phyloP scores from a whole-genome alignment of 2,888 invertebrate genomes.

The Rhyacophila evoluta region DNA sequence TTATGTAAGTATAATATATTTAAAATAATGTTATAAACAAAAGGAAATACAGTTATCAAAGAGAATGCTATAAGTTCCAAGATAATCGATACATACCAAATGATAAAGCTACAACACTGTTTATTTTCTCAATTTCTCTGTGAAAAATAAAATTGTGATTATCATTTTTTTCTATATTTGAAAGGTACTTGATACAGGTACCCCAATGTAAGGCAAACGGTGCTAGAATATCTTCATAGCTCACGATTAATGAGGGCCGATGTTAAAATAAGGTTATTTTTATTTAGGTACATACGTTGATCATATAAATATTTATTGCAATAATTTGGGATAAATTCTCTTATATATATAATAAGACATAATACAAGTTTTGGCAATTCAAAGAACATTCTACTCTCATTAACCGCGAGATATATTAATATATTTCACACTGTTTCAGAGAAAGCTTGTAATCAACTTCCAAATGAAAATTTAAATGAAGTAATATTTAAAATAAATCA shows the following conservation, averaged over 20 bases:
- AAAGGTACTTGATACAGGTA: constrained; percentile 68
- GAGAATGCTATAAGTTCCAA: constrained; percentile 28
- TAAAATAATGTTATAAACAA: not conserved
- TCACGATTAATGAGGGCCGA: constrained; percentile 34
- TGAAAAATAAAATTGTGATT: constrained; percentile 54
- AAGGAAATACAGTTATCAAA: not conserved
- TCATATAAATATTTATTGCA: not conserved
- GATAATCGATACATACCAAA: constrained; percentile 43
- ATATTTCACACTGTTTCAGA: constrained; percentile 51
- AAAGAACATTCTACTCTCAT: constrained; percentile 5
- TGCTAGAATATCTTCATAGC: constrained; percentile 50
- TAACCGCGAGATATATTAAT: constrained; percentile 38
- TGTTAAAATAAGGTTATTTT: not conserved
- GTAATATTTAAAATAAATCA: not conserved
- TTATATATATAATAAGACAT: too few species aligned
- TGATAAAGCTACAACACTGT: constrained; percentile 53
- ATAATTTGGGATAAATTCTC: too few species aligned
- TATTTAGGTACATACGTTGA: not conserved
- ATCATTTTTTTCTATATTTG: constrained; percentile 48
- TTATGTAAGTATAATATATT: not conserved
- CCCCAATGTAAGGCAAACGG: constrained; percentile 69
- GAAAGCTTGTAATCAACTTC: constrained; percentile 48
- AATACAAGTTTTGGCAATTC: not conserved
- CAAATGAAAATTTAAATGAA: not conserved
- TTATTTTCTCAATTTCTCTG: constrained; percentile 38